Conservation (phyloP, 2,113 vertebrate species). For the Conger conger region DNA sequence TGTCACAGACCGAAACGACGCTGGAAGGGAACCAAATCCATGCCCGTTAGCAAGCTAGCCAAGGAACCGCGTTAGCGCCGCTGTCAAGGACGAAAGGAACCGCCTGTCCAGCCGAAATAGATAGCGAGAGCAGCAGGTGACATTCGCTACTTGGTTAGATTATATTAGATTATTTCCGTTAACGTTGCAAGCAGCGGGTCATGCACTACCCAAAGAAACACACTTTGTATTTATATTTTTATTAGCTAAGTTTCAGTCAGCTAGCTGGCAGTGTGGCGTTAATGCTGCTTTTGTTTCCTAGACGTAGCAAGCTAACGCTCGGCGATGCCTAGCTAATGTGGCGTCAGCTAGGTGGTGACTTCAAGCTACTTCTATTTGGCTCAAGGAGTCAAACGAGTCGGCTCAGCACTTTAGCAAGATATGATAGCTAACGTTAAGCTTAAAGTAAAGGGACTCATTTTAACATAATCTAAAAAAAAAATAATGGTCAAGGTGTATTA, state of each 20-base stretch:
- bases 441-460: not conserved
- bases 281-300: not conserved
- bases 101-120: not conserved
- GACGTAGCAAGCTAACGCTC: not conserved
- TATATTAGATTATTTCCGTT: not conserved
- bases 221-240: not conserved
- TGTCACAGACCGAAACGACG: not conserved
- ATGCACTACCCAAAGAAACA: not conserved
- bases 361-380: not conserved
- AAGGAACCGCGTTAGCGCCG: not conserved
- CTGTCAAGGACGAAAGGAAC: not conserved
- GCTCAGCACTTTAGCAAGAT: not conserved
- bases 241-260: not conserved
- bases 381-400: not conserved
- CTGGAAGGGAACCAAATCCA: no score
- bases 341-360: not conserved
- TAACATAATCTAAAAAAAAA: not conserved
- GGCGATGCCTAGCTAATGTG: not conserved
- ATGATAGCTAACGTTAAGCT: not conserved
- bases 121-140: not conserved
- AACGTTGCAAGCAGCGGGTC: not conserved
- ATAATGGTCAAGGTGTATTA: not conserved
- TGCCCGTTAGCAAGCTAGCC: not conserved
- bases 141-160: not conserved
- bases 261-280: not conserved